phyloP scores from a whole-genome alignment of 37 sponge, comb jelly and placozoan genomes.

The Cladorhizidae sp. region DNA sequence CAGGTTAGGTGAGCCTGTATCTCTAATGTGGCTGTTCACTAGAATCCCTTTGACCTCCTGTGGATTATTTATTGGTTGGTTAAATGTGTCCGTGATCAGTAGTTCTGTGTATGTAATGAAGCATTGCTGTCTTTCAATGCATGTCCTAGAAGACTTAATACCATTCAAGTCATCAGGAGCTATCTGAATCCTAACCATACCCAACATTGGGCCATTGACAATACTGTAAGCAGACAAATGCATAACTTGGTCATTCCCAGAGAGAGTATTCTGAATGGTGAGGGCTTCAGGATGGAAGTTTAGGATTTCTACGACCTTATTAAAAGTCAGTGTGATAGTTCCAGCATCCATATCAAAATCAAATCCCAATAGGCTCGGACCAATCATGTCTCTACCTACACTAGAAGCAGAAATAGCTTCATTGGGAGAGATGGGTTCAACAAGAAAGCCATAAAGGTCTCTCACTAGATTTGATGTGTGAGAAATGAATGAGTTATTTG shows the following conservation, averaged over 20 bases:
- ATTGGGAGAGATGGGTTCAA: constrained; percentile 28
- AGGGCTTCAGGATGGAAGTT: constrained; percentile 51
- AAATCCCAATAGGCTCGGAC: constrained; percentile 60
- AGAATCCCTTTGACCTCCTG: constrained; percentile 34
- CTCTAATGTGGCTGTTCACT: constrained; percentile 55
- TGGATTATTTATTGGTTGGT: constrained; percentile 28
- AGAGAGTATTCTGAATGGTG: constrained; percentile 60
- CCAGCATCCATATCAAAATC: constrained; percentile 74
- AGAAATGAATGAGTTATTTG: constrained; percentile 64
- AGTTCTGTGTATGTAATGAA: constrained; percentile 65
- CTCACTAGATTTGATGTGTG: constrained; percentile 21
- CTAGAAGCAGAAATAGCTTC: constrained; percentile 38
- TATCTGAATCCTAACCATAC: constrained; percentile 41
- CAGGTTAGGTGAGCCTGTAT: constrained; percentile 68
- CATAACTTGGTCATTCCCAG: constrained; percentile 13
- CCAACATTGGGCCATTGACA: constrained; percentile 31
- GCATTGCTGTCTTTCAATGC: constrained; percentile 34
- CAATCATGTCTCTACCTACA: constrained; percentile 59
- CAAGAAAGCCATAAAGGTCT: constrained; percentile 55
- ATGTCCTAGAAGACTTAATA: constrained; percentile 45
- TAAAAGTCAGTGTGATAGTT: constrained; percentile 57
- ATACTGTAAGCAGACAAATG: constrained; percentile 35
- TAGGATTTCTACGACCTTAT: constrained; percentile 69
- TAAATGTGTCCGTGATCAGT: constrained; percentile 57
- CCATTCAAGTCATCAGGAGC: constrained; percentile 67